Conservation (phyloP, 1,140 invertebrate species). For the Drosophila micromelanica region DNA sequence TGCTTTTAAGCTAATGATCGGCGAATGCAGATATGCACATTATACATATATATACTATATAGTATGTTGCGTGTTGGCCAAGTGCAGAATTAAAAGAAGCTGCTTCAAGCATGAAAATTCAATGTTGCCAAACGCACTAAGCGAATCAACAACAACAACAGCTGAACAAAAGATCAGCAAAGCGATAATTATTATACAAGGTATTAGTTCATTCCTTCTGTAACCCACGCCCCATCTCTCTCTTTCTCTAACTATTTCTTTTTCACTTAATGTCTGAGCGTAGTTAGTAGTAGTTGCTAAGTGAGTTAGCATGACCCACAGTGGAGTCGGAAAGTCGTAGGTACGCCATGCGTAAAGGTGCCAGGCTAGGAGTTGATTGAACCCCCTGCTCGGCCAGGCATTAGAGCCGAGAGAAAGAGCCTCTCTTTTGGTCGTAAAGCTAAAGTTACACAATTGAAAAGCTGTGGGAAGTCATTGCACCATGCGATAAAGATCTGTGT, state of each 20-base stretch:
- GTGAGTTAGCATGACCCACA: slow-evolving; percentile 73
- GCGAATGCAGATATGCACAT: slow-evolving; percentile 49
- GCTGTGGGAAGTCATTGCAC: slow-evolving; percentile 76
- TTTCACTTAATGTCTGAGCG: background rate
- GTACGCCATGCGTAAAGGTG: slow-evolving; percentile 78
- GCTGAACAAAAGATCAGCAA: slow-evolving; percentile 69
- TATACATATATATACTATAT: slow-evolving; percentile 3
- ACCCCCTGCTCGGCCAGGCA: slow-evolving; percentile 49
- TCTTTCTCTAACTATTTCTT: background rate
- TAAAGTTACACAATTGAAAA: slow-evolving; percentile 81
- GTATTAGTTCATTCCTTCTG: slow-evolving; percentile 66
- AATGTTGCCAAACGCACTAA: slow-evolving; percentile 59
- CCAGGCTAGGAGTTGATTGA: slow-evolving; percentile 74
- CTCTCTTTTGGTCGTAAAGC: slow-evolving; percentile 10
- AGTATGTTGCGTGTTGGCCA: slow-evolving; percentile 58
- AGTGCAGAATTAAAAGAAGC: slow-evolving; percentile 43
- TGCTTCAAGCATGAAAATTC: slow-evolving; percentile 58
- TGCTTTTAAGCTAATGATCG: slow-evolving; percentile 61
- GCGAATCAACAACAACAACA: slow-evolving; percentile 35
- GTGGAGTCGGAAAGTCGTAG: slow-evolving; percentile 29
- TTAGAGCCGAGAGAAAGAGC: slow-evolving; percentile 16
- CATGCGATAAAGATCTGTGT: slow-evolving; percentile 66
- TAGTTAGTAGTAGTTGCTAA: slow-evolving; percentile 47
- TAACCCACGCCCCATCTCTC: background rate
- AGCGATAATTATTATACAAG: slow-evolving; percentile 81